phyloP scores from a whole-genome alignment of 2,113 vertebrate genomes.

The Mustela nigripes region DNA sequence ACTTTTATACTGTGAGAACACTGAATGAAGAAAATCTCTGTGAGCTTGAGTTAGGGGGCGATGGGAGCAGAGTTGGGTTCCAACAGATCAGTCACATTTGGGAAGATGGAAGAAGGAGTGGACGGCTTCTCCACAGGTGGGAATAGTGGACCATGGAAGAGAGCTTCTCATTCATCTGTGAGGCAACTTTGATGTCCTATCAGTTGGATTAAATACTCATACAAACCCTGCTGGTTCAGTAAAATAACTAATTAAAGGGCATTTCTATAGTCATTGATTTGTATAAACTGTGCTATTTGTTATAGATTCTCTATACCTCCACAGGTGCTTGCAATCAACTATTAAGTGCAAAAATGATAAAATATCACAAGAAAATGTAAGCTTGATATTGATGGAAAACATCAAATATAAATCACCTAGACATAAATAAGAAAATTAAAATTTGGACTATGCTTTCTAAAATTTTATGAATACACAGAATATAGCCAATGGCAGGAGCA shows the following conservation, averaged over 20 bases:
- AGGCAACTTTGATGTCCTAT: neutral
- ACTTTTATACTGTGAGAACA: neutral
- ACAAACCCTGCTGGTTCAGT: neutral
- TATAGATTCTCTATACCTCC: conserved; percentile 30
- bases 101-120: neutral
- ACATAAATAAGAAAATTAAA: conserved; percentile 19
- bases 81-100: neutral
- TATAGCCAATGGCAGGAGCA: neutral
- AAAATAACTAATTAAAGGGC: neutral
- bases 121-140: neutral
- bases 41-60: neutral
- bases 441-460: neutral
- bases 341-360: conserved; percentile 49
- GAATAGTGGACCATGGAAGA: neutral
- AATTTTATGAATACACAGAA: neutral
- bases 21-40: neutral
- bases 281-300: conserved; percentile 4
- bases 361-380: conserved; percentile 51
- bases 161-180: neutral
- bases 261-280: conserved; percentile 27
- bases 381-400: conserved; percentile 51
- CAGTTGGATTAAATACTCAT: neutral
- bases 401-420: conserved; percentile 46
- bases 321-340: neutral
- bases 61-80: neutral